Conservation (phyloP, 2,888 invertebrate genomes). For the Amphipyra tragopoginis region DNA sequence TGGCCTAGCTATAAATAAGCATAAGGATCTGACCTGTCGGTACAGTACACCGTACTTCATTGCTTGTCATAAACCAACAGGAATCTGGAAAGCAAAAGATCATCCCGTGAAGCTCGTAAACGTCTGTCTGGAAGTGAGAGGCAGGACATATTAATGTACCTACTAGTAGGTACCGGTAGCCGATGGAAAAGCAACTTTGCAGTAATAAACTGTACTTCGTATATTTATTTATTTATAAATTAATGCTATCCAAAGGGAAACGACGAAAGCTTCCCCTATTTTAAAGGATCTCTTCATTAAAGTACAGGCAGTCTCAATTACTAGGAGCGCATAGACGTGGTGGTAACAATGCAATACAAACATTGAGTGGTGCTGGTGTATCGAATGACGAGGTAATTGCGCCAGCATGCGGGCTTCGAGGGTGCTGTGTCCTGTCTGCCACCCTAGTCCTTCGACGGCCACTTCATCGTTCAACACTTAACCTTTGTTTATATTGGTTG, state of each 20-base stretch:
- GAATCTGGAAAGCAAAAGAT: slow-evolving; percentile 8
- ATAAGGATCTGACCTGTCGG: slow-evolving; percentile 10
- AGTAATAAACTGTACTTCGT: neutral
- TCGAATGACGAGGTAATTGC: slow-evolving; percentile 57
- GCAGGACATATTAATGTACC: neutral
- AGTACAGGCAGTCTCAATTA: slow-evolving; percentile 45
- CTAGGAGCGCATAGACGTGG: slow-evolving; percentile 50
- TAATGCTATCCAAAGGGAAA: neutral
- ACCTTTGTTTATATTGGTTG: slow-evolving; percentile 43
- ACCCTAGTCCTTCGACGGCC: slow-evolving; percentile 51
- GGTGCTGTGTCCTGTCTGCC: slow-evolving; percentile 39
- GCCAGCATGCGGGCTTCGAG: slow-evolving; percentile 68
- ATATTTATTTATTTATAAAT: too few species aligned
- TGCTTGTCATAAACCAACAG: slow-evolving; percentile 10
- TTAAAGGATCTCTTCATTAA: slow-evolving; percentile 28
- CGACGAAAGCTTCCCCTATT: slow-evolving; percentile 7
- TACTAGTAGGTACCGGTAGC: neutral
- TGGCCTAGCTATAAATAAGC: slow-evolving; percentile 38
- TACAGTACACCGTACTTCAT: slow-evolving; percentile 16
- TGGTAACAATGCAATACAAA: slow-evolving; percentile 53
- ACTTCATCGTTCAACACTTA: slow-evolving; percentile 54
- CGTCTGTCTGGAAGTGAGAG: slow-evolving; percentile 5
- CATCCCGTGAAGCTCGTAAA: slow-evolving; percentile 16
- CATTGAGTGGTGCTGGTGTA: slow-evolving; percentile 56
- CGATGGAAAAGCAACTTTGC: neutral